Conservation (phyloP, 2,113 vertebrate species). For the Chroicocephalus ridibundus region DNA sequence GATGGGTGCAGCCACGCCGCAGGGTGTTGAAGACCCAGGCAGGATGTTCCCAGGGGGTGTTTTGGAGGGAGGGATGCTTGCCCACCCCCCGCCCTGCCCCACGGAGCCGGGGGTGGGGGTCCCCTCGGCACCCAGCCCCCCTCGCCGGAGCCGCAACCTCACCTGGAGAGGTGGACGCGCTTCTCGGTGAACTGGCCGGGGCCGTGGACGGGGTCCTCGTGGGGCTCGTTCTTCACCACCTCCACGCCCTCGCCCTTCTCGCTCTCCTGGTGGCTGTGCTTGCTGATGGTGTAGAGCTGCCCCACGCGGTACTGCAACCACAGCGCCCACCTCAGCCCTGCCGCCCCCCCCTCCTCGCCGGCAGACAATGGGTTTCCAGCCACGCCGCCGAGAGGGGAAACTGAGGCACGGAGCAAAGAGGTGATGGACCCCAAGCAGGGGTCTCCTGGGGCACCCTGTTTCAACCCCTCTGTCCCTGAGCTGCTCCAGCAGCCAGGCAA, state of each 20-base stretch:
- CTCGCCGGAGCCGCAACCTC: neutral
- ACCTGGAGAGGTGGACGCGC: slow-evolving; percentile 90
- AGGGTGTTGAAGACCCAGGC: neutral
- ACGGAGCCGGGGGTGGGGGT: fast-evolving
- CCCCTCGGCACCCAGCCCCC: neutral
- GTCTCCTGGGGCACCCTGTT: neutral
- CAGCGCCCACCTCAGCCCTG: neutral
- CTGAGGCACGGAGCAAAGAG: neutral
- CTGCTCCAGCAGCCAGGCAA: fast-evolving
- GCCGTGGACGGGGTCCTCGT: slow-evolving; percentile 83
- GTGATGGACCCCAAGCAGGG: neutral
- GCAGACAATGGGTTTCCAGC: neutral
- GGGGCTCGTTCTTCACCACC: slow-evolving; percentile 84
- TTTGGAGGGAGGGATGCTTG: neutral
- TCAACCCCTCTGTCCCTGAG: neutral
- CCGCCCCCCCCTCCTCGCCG: fast-evolving
- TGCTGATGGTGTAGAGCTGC: slow-evolving; percentile 94
- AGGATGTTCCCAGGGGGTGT: neutral
- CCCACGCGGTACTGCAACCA: slow-evolving; percentile 82
- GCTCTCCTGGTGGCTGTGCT: slow-evolving; percentile 90
- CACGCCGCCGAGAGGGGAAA: neutral
- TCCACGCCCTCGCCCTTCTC: slow-evolving; percentile 88
- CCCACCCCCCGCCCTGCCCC: no score
- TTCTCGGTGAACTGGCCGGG: slow-evolving; percentile 88
- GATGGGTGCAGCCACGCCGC: neutral